Evolutionary conservation across 1,140 invertebrate genomes (phyloP), one percentile per base, ranked within the genome.

Genomic region (Bombus fervidus): DNA sequence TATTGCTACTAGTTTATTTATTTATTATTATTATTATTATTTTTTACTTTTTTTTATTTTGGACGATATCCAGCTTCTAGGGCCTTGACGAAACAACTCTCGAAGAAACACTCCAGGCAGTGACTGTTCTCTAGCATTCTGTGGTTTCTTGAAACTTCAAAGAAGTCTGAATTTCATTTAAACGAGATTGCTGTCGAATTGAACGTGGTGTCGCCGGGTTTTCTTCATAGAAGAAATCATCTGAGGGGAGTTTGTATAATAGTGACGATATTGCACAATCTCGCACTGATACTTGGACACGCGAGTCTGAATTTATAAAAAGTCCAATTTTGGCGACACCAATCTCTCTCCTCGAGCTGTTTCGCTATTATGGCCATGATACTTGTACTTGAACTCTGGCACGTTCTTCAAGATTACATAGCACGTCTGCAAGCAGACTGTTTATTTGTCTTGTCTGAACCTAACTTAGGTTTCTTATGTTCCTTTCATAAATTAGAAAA

Each of bases 201-300:
- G 71, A 73, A 73, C 41, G 6, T 31, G 71, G 41, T 18, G 37
- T n/a, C 71, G 53, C 62, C 12, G 3, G 39, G 5, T 77, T 78
- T 74, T 83, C 82, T 83, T 83, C 82, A 83, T 53, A 78, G 82
- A 83, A 83, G 82, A 83, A 83, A 83, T 83, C 37, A 28, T 37
- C n/a, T 37, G 18, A 37, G 25, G 25, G 53, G 31, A 13, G 28
- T n/a, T 31, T 8, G 8, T 53, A 53, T 53, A 22, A 22, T 2
- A 22, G 18, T 10, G 0, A 28, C 28, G n/a, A 41, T 39, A 59
- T 39, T 39, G 53, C 53, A 59, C 53, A 39, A 59, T 10, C 31
- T 76, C 53, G 53, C 34, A 13, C 37, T 0, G 22, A 31, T 34
- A 37, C 47, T n/a, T 59, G 28, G 37, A 28, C 13, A 41, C 71